phyloP scores from a whole-genome alignment of 1,140 invertebrate species.

The Steinernema feltiae region DNA sequence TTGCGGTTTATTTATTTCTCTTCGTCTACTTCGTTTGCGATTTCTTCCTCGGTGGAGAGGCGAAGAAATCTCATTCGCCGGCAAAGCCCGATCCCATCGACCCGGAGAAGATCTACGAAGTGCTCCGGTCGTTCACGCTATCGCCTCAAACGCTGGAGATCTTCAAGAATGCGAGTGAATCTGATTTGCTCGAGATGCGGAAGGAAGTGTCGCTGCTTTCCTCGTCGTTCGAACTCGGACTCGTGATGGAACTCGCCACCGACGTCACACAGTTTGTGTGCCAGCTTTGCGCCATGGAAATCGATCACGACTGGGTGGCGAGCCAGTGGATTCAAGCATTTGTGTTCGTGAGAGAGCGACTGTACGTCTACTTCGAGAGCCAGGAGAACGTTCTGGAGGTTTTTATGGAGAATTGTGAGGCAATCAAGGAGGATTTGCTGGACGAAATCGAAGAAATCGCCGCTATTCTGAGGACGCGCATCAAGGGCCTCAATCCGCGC shows the following conservation, averaged over 20 bases:
- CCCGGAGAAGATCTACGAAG: not conserved
- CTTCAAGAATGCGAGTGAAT: not conserved
- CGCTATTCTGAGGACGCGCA: not conserved
- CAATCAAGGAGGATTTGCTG: not conserved
- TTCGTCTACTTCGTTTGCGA: too few relatives aligned
- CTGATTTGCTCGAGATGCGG: not conserved
- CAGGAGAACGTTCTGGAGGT: not conserved
- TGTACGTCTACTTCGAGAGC: not conserved
- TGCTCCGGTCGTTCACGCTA: not conserved
- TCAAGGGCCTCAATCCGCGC: not conserved
- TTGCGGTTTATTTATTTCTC: too few relatives aligned
- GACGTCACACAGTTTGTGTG: not conserved
- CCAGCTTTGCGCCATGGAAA: not conserved
- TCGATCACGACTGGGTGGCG: not conserved
- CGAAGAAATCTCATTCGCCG: too few relatives aligned
- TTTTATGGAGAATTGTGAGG: not conserved
- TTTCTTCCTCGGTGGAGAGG: too few relatives aligned
- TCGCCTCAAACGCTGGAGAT: not conserved
- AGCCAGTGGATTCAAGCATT: not conserved
- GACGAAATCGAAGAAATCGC: not conserved
- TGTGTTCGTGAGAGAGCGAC: not conserved
- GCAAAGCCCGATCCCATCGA: not conserved
- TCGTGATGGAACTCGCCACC: not conserved
- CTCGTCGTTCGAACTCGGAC: not conserved
- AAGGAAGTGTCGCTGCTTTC: not conserved